phyloP scores from a whole-genome alignment of 2,113 vertebrate species.

The Anhinga rufa region DNA sequence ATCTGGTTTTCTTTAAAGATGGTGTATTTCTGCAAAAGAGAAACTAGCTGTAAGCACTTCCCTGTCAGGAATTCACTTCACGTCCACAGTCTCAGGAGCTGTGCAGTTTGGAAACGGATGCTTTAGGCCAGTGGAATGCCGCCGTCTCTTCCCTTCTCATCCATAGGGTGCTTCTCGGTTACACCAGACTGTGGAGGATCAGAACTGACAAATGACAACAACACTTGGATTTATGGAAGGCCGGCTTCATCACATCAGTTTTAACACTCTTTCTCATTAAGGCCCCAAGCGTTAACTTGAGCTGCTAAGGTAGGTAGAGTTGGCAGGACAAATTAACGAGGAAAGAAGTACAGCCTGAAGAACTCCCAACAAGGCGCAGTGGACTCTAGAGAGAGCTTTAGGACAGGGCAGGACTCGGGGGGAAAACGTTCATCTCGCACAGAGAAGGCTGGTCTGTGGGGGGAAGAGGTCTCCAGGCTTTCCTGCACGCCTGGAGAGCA shows the following conservation, averaged over 20 bases:
- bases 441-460: neutral
- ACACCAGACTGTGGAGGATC: neutral
- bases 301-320: neutral
- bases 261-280: neutral
- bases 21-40: neutral
- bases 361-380: neutral
- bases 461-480: neutral
- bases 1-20: neutral
- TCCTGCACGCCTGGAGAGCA: neutral
- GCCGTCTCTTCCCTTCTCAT: neutral
- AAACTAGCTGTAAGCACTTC: neutral
- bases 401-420: neutral
- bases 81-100: neutral
- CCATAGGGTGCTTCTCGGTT: neutral
- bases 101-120: neutral
- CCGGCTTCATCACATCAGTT: neutral
- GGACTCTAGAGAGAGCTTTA: neutral
- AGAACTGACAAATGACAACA: neutral
- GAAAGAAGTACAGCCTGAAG: neutral
- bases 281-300: neutral
- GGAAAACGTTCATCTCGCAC: accelerated
- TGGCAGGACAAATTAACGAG: neutral
- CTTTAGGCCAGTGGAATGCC: neutral
- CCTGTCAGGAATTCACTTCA: neutral
- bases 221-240: neutral